Base-by-base conservation (phyloP, 2,113 vertebrate species). In the Halcyon malimbica region DNA sequence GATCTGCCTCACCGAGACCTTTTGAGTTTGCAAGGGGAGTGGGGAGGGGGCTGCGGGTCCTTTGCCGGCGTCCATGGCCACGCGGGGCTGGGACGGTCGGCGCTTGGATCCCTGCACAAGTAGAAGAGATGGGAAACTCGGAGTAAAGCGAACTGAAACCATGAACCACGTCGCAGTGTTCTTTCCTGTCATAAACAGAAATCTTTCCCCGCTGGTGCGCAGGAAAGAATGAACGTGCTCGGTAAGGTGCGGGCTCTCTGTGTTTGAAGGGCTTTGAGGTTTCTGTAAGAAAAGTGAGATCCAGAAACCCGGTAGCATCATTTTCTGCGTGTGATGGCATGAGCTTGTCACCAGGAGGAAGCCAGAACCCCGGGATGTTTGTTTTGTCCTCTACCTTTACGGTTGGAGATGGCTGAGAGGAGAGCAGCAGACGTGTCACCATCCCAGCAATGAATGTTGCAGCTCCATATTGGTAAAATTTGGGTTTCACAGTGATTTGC, bases 301-400 rank as follows among this genome's bases (percentile, higher is more conserved):
- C 14, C 51, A 8, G 69, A n/a, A 53, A 53, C 13, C 5, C 1
- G 0, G 39, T 4, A 39, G 59, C 69, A 28, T 15, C 33, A 0
- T 41, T 56, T 59, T 31, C n/a, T 3, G 15, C 0, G 33, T 2
- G 0, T 5, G n/a, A 31, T 42, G 75, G 64, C 3, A 0, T 4
- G 18, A n/a, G 48, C 37, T 71, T 4, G 12, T 14, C 59, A 8
- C 59, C 73, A 21, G 48, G 67, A 56, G 64, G 74, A 81, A 63
- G 74, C 37, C 64, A 42, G 69, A 79, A 13, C 12, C 74, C 42
- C 18, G 9, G 17, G 37, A 2, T 44, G 59, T 71, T 54, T 41
- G 53, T 19, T 67, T 63, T 48, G 23, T 56, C 68, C 68, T 62
- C 75, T 54, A 7, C 53, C 41, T 39, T 59, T 64, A 16, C 3